phyloP scores from a whole-genome alignment of 2,888 invertebrate species.

The Exocentrus adspersus region DNA sequence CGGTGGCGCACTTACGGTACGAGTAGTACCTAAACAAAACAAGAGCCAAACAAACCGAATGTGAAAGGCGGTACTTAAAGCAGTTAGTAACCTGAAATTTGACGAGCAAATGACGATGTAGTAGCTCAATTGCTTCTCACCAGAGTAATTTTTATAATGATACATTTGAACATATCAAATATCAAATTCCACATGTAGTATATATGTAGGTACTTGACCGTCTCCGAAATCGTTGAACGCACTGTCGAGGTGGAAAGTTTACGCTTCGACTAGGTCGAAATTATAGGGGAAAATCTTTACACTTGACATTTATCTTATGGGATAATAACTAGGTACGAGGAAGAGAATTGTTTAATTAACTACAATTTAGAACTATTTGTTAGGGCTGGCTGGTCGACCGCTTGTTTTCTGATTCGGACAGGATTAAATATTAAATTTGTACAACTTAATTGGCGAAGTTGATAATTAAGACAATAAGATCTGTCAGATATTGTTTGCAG shows the following conservation, averaged over 20 bases:
- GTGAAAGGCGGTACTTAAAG: neutral
- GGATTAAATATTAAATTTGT: neutral
- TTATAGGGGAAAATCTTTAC: neutral
- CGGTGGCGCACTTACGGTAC: too few species aligned
- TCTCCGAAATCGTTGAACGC: too few species aligned
- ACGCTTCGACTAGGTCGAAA: neutral
- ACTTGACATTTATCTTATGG: neutral
- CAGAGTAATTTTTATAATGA: neutral
- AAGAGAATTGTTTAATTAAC: too few species aligned
- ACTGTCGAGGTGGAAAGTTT: neutral
- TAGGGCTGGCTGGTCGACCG: too few species aligned
- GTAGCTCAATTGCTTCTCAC: too few species aligned
- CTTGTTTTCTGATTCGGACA: too few species aligned
- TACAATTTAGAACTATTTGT: too few species aligned
- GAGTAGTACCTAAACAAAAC: neutral
- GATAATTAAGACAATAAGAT: neutral
- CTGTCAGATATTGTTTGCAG: neutral
- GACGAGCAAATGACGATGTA: neutral
- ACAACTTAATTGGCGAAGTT: neutral
- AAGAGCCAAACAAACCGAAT: too few species aligned
- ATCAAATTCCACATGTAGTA: neutral
- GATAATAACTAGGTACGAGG: neutral
- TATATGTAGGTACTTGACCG: too few species aligned
- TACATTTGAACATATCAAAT: neutral
- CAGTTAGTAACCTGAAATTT: neutral